These are phyloP conservation scores for Caenorhabditis brenneri DNA, from an alignment of 1,140 invertebrate genomes.

Conservation along the genomic window DNA sequence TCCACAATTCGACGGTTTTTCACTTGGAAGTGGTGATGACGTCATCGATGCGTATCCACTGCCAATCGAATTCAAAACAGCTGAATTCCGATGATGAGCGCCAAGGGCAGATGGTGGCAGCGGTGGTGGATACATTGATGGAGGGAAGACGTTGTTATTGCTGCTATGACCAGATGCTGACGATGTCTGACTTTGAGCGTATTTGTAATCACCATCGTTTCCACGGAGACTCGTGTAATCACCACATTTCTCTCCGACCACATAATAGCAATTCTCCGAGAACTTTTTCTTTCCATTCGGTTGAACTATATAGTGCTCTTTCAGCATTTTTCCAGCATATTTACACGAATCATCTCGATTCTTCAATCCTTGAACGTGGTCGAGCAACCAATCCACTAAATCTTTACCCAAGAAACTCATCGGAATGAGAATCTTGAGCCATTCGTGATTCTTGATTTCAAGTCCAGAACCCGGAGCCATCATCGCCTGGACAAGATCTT, in stretches of 20 bases:
- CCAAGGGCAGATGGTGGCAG: background rate
- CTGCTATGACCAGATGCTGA: slow-evolving; percentile 3
- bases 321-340: slow-evolving; percentile 92
- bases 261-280: slow-evolving; percentile 98
- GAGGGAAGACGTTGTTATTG: slow-evolving; percentile 25
- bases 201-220: background rate
- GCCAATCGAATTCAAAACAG: background rate
- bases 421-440: slow-evolving; percentile 98
- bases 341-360: slow-evolving; percentile 92
- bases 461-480: slow-evolving; percentile 90
- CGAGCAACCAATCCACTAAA: slow-evolving; percentile 94
- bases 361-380: slow-evolving; percentile 89
- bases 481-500: slow-evolving; percentile 83
- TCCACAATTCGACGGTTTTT: background rate
- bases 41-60: slow-evolving; percentile 17
- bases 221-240: slow-evolving; percentile 26
- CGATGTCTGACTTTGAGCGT: background rate
- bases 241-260: slow-evolving; percentile 76
- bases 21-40: background rate
- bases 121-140: slow-evolving; percentile 13
- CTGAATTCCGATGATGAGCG: slow-evolving; percentile 17
- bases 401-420: slow-evolving; percentile 80
- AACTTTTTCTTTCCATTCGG: slow-evolving; percentile 92
- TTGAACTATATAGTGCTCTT: slow-evolving; percentile 92
- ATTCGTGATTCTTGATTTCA: slow-evolving; percentile 94